Percentiles rank a stretch among this genome's conserved stretches.
Conservation (phyloP, 1,140 invertebrate genomes). For the Cyclargus thomasi region DNA sequence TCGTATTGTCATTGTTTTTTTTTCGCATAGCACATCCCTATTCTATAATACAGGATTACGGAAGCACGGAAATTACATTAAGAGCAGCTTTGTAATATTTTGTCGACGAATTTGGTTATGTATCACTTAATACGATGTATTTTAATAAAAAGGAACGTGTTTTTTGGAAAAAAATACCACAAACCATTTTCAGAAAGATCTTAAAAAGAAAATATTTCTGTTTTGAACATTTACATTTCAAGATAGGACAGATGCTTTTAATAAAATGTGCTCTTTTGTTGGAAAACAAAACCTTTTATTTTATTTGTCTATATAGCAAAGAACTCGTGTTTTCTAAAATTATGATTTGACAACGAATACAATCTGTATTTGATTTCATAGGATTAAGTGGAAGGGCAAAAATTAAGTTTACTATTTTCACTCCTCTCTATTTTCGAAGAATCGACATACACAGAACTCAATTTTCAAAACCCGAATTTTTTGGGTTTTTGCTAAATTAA, state of each 20-base stretch:
- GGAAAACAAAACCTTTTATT: neutral
- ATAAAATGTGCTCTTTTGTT: neutral
- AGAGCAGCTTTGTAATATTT: constrained; percentile 9
- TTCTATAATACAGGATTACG: neutral
- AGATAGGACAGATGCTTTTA: neutral
- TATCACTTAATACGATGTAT: neutral
- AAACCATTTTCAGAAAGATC: neutral
- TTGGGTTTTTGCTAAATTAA: no score
- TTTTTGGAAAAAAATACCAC: neutral
- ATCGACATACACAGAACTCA: no score
- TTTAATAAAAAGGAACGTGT: neutral
- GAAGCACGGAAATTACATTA: constrained; percentile 7
- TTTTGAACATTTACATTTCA: neutral
- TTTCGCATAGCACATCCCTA: neutral
- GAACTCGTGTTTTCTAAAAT: neutral
- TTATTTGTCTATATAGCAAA: neutral
- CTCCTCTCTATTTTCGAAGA: no score
- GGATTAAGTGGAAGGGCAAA: neutral
- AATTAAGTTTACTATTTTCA: no score
- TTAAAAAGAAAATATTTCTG: neutral
- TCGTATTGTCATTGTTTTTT: neutral
- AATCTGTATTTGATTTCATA: neutral
- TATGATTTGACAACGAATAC: neutral
- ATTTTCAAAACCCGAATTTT: no score
- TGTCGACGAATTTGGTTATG: neutral